Evolutionary conservation across 1,140 invertebrate genomes (phyloP).

Genomic region (Anagrus nilaparvatae): DNA sequence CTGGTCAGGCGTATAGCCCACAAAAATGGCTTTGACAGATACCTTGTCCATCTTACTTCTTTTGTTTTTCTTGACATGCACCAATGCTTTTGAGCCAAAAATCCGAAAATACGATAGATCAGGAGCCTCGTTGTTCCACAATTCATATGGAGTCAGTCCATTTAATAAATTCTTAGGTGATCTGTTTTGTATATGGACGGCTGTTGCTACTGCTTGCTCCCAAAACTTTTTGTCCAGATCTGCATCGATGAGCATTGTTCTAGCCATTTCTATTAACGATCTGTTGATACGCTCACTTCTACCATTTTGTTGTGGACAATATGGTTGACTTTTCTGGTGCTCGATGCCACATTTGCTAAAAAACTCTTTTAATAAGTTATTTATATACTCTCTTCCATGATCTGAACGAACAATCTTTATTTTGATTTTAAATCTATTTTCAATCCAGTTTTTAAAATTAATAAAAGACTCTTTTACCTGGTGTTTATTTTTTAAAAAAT

Average conservation of each 20-base stretch:
- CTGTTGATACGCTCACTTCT: slow-evolving; percentile 30
- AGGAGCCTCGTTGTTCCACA: neutral
- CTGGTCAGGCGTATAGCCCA: neutral
- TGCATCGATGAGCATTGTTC: slow-evolving; percentile 25
- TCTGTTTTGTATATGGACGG: neutral
- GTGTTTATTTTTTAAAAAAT: neutral
- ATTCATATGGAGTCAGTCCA: neutral
- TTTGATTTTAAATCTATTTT: neutral
- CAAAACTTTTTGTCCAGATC: slow-evolving; percentile 5
- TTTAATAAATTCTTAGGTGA: neutral
- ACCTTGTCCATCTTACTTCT: neutral
- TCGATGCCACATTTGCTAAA: slow-evolving; percentile 21
- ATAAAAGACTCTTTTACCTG: too few species aligned
- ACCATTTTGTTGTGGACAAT: slow-evolving; percentile 34
- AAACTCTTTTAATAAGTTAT: slow-evolving; percentile 16
- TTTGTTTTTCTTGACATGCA: neutral
- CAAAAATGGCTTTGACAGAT: neutral
- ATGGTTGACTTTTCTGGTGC: slow-evolving; percentile 17
- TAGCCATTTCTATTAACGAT: slow-evolving; percentile 24
- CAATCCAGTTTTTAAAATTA: too few species aligned
- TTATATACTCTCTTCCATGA: slow-evolving; percentile 24
- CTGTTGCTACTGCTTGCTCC: neutral
- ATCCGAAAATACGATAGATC: neutral
- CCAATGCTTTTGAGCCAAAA: neutral
- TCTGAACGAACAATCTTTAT: slow-evolving; percentile 10